A percentile compares a stretch with the other conserved stretches of the same genome.
These are phyloP conservation scores for Nycticebus coucang DNA, from an alignment of 2,113 vertebrate genomes.

Conservation along the genomic window DNA sequence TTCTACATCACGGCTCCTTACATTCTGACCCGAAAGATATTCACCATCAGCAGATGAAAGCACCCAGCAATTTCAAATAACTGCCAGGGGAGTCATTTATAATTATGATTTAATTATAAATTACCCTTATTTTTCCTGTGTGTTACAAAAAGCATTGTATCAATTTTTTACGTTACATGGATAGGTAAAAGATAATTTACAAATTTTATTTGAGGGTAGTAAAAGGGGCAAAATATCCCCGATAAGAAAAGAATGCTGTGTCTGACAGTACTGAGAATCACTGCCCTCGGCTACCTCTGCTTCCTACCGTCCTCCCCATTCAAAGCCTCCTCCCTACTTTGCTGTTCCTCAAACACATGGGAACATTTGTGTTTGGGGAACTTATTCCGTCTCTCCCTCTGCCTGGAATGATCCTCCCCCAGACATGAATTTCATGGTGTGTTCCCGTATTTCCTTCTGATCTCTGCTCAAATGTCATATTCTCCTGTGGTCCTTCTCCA, in stretches of 20 bases:
- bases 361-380: not conserved
- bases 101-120: conserved; percentile 17
- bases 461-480: not conserved
- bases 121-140: not conserved
- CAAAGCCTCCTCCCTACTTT: not conserved
- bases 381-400: not conserved
- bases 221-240: not conserved
- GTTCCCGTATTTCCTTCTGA: not conserved
- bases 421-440: not conserved
- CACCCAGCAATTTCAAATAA: not conserved
- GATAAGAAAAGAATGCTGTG: not conserved
- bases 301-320: not conserved
- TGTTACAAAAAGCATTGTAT: conserved; percentile 8
- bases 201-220: not conserved
- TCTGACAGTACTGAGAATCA: not conserved
- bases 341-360: not conserved
- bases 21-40: not conserved
- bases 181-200: not conserved
- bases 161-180: not conserved
- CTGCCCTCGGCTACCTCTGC: not conserved
- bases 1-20: not conserved
- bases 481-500: not conserved
- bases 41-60: not conserved
- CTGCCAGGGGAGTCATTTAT: not conserved
- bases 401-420: not conserved